Evolutionary conservation across 2,888 invertebrate species (phyloP).

Genomic region (Ypsolopha scabrella): DNA sequence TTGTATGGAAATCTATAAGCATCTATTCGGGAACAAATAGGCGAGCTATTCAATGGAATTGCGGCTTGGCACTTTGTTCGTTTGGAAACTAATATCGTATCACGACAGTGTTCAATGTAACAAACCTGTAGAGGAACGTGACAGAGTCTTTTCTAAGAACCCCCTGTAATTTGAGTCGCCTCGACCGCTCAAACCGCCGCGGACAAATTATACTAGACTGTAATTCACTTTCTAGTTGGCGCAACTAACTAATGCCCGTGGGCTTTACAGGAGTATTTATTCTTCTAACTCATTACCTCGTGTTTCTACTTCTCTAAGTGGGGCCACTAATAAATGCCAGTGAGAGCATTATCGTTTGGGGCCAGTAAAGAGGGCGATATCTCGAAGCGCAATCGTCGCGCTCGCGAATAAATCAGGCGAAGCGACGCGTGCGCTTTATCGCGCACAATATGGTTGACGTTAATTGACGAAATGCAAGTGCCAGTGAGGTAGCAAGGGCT

Average conservation of each 20-base stretch:
- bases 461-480: conserved; percentile 46
- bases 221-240: conserved; percentile 46
- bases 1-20: too few relatives aligned
- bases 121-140: conserved; percentile 16
- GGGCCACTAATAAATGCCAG: conserved; percentile 7
- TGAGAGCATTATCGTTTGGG: conserved; percentile 9
- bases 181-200: conserved; percentile 24
- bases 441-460: conserved; percentile 39
- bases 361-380: conserved; percentile 4
- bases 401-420: conserved; percentile 24
- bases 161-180: conserved; percentile 34
- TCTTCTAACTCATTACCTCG: conserved; percentile 13
- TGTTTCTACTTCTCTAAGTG: conserved; percentile 1
- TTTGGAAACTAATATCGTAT: conserved; percentile 10
- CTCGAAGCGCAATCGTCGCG: conserved; percentile 12
- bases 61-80: not conserved
- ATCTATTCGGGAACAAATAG: too few relatives aligned
- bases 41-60: too few relatives aligned
- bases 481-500: conserved; percentile 23
- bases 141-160: conserved; percentile 25
- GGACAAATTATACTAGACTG: conserved; percentile 35
- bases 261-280: conserved; percentile 20
- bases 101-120: conserved; percentile 5
- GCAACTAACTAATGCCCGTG: conserved; percentile 20
- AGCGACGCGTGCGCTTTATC: conserved; percentile 23